These are phyloP conservation scores for Martes martes DNA, from an alignment of 2,113 vertebrate species.

Conservation along the genomic window DNA sequence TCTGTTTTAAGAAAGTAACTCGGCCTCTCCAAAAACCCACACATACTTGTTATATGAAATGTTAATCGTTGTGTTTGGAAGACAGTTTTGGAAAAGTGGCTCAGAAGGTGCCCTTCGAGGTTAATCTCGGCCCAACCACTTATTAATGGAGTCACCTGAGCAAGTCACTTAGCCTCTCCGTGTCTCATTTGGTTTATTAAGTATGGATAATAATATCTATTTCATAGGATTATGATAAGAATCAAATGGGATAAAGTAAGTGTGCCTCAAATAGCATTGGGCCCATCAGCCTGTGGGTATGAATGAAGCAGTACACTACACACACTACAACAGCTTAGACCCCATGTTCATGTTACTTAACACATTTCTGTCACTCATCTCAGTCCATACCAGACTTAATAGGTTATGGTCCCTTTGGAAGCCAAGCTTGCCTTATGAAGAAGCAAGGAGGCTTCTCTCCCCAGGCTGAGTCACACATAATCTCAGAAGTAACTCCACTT, in stretches of 20 bases:
- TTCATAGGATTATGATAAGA: neutral
- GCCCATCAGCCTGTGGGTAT: neutral
- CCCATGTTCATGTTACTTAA: neutral
- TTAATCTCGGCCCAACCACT: neutral
- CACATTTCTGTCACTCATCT: neutral
- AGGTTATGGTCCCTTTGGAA: neutral
- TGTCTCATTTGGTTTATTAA: neutral
- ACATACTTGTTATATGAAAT: neutral
- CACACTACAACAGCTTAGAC: neutral
- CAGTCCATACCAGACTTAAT: neutral
- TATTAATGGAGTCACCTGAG: neutral
- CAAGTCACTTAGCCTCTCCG: neutral
- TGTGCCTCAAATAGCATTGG: neutral
- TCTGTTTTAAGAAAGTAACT: neutral
- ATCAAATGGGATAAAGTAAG: neutral
- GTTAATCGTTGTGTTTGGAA: neutral
- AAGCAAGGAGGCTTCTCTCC: neutral
- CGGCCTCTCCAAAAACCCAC: neutral
- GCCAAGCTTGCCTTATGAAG: neutral
- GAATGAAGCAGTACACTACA: neutral
- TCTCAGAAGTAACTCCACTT: neutral
- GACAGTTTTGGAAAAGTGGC: neutral
- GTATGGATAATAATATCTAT: neutral
- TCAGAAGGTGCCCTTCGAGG: neutral
- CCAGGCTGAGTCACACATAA: neutral